These are phyloP conservation scores for Antheraea mylitta DNA, from an alignment of 1,140 invertebrate species.

Conservation along the genomic window DNA sequence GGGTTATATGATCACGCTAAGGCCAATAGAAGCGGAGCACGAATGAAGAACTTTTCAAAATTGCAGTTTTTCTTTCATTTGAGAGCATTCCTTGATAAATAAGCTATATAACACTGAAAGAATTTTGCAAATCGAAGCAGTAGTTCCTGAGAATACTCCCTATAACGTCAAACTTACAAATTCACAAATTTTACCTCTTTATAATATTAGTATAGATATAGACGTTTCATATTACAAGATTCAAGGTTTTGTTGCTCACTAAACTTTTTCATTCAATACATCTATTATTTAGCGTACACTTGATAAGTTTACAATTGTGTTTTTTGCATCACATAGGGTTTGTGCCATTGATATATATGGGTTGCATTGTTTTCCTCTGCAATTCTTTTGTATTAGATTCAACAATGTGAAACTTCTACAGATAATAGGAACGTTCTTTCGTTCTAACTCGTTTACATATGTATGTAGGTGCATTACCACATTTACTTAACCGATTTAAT, in stretches of 20 bases:
- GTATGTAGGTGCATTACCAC: slow-evolving; percentile 1
- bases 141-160: too few relatives aligned
- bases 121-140: too few relatives aligned
- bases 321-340: slow-evolving; percentile 17
- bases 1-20: too few relatives aligned
- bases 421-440: slow-evolving; percentile 16
- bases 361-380: slow-evolving; percentile 27
- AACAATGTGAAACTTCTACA: slow-evolving; percentile 32
- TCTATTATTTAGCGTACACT: slow-evolving; percentile 11
- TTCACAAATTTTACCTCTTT: too few relatives aligned
- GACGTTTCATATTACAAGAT: background rate
- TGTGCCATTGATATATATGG: slow-evolving; percentile 16
- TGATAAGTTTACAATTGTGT: slow-evolving; percentile 7
- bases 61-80: too few relatives aligned
- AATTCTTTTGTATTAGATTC: slow-evolving; percentile 32
- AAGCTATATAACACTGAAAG: too few relatives aligned
- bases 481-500: slow-evolving; percentile 11
- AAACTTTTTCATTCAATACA: background rate
- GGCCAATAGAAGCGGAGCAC: too few relatives aligned
- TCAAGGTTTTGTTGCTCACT: background rate
- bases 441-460: background rate
- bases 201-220: too few relatives aligned
- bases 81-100: too few relatives aligned
- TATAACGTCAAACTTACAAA: too few relatives aligned
- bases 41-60: too few relatives aligned